Percentiles rank a stretch among this genome's conserved stretches.
These are phyloP conservation scores for Aphis craccivora DNA, from an alignment of 1,140 invertebrate species.

Conservation along the genomic window DNA sequence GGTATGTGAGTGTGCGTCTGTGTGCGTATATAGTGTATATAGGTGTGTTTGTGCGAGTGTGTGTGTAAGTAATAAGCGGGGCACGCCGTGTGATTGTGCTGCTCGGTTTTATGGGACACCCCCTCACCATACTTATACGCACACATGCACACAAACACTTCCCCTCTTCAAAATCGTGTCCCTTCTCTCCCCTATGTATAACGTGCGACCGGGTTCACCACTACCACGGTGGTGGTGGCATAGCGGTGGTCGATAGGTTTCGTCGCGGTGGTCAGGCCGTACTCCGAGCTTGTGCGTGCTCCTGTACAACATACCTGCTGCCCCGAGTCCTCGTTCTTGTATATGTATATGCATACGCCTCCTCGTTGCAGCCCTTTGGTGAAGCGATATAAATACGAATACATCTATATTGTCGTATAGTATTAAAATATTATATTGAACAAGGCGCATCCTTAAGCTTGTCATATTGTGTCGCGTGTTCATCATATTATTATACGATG, in stretches of 20 bases:
- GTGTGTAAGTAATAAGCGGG: conserved; percentile 25
- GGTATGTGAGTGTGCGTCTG: background rate
- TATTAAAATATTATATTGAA: too few species aligned
- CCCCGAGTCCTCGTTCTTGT: background rate
- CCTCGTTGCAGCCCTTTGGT: background rate
- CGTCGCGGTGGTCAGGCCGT: background rate
- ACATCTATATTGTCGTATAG: too few species aligned
- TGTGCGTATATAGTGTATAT: background rate
- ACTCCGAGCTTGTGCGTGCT: background rate
- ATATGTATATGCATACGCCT: background rate
- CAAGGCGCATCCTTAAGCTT: too few species aligned
- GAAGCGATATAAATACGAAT: too few species aligned
- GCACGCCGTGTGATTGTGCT: conserved; percentile 42
- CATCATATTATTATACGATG: background rate
- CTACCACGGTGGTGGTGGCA: background rate
- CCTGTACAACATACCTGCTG: background rate
- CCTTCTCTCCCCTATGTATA: background rate
- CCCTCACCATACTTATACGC: background rate
- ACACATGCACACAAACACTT: background rate
- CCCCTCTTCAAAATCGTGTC: conserved; percentile 3
- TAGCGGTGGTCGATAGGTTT: conserved; percentile 13
- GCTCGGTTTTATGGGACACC: conserved; percentile 32
- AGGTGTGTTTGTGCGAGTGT: too few species aligned
- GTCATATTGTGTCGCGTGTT: background rate
- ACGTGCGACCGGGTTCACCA: background rate